Conservation (phyloP, 2,888 invertebrate genomes). For the Lasioglossum leucozonium region DNA sequence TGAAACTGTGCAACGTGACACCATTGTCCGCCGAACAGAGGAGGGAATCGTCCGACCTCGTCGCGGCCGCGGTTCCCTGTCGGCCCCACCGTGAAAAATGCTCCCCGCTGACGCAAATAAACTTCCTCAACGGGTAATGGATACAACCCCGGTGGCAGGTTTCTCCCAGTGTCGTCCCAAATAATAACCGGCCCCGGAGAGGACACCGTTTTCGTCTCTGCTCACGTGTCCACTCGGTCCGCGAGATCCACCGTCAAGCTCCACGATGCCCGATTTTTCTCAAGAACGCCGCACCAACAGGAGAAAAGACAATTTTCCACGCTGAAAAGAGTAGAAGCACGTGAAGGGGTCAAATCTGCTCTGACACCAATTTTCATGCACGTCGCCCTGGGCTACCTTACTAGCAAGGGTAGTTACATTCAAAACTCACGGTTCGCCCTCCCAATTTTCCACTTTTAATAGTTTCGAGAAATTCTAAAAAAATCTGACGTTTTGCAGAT, state of each 20-base stretch:
- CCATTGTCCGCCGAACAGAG: constrained; percentile 68
- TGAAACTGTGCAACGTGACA: constrained; percentile 72
- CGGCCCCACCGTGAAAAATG: constrained; percentile 69
- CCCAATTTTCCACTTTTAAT: too few species aligned
- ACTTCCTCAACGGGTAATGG: constrained; percentile 74
- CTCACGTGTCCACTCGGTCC: not conserved
- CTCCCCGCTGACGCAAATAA: constrained; percentile 71
- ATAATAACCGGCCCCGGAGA: constrained; percentile 37
- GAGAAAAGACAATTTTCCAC: not conserved
- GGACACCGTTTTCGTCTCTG: not conserved
- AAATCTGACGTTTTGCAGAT: too few species aligned
- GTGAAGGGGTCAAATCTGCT: not conserved
- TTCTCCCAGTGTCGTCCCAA: constrained; percentile 40
- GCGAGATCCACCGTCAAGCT: not conserved
- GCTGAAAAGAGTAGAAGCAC: not conserved
- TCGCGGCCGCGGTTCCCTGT: constrained; percentile 19
- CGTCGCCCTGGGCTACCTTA: too few species aligned
- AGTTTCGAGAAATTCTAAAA: too few species aligned
- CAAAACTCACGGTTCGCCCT: too few species aligned
- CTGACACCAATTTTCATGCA: not conserved
- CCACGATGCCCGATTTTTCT: not conserved
- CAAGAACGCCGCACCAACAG: not conserved
- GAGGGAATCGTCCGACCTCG: constrained; percentile 46
- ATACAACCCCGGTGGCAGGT: constrained; percentile 57
- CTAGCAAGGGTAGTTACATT: too few species aligned